Conservation (phyloP, 2,888 invertebrate genomes). For the Acanthoscelides obtectus region DNA sequence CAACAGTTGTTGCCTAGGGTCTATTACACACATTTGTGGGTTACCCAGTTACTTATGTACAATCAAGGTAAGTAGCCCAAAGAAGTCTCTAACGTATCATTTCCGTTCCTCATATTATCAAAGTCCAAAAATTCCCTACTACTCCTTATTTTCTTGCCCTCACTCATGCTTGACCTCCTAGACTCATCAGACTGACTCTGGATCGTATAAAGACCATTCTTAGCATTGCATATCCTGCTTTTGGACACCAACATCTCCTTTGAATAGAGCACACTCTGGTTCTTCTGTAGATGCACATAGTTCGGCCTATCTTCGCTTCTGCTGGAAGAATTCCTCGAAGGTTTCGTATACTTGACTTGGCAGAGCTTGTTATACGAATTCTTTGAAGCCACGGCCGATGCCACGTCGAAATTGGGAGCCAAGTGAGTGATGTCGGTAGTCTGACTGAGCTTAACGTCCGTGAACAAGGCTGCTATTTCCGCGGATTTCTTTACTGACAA, state of each 20-base stretch:
- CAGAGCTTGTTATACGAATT: conserved; percentile 31
- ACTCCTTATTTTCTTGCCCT: conserved; percentile 23
- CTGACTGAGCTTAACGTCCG: conserved; percentile 68
- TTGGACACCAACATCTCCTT: conserved; percentile 8
- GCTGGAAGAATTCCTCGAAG: conserved; percentile 17
- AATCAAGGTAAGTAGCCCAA: not conserved
- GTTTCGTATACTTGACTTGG: conserved; percentile 26
- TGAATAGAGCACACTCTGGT: conserved; percentile 13
- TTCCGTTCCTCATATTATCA: conserved; percentile 5
- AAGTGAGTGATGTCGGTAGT: conserved; percentile 61
- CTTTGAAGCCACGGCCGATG: conserved; percentile 25
- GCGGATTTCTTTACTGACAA: conserved; percentile 83
- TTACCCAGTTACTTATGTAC: too few species aligned
- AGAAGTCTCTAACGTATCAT: not conserved
- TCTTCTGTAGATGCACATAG: conserved; percentile 13
- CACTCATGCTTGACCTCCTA: conserved; percentile 36
- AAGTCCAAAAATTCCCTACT: conserved; percentile 28
- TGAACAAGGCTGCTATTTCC: conserved; percentile 82
- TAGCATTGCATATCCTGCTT: conserved; percentile 42
- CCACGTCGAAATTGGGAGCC: conserved; percentile 32
- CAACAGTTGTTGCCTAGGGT: too few species aligned
- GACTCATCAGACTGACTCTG: conserved; percentile 48
- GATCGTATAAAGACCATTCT: conserved; percentile 47
- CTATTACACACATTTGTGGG: too few species aligned
- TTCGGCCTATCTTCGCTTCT: conserved; percentile 6